Evolutionary conservation across 1,140 invertebrate species (phyloP).

Genomic region (Hyposmocoma kahamanoa): DNA sequence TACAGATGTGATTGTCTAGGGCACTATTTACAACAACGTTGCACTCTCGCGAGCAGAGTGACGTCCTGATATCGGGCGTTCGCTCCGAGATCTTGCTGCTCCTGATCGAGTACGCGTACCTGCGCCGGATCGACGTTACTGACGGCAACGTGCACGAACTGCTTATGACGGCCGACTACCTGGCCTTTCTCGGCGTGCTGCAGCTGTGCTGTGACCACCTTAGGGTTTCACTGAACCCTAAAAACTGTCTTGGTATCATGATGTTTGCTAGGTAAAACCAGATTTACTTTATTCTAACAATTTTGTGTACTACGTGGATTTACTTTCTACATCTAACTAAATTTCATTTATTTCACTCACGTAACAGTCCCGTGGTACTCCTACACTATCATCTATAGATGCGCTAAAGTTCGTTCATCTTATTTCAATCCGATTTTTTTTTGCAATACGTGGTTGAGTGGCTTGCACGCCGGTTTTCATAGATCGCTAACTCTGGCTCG

Average conservation of each 20-base stretch:
- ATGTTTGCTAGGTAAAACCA: slow-evolving; percentile 80
- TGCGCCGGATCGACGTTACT: slow-evolving; percentile 80
- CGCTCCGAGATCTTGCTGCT: slow-evolving; percentile 81
- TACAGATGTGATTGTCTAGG: no score
- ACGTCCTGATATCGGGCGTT: slow-evolving; percentile 85
- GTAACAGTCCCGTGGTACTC: no score
- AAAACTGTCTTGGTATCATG: slow-evolving; percentile 88
- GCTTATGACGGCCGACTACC: slow-evolving; percentile 84
- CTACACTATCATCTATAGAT: no score
- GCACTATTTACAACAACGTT: slow-evolving; percentile 89
- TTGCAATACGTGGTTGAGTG: no score
- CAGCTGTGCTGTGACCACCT: slow-evolving; percentile 86
- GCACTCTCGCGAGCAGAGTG: slow-evolving; percentile 78
- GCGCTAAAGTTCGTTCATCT: no score
- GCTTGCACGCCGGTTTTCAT: no score
- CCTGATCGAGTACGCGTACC: slow-evolving; percentile 88
- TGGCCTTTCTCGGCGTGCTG: slow-evolving; percentile 84
- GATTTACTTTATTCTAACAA: slow-evolving; percentile 2
- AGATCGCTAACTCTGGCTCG: no score
- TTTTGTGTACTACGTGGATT: no score
- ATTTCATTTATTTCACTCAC: no score
- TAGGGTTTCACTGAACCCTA: slow-evolving; percentile 75
- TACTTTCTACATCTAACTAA: no score
- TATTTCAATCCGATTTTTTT: no score
- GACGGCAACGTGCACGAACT: slow-evolving; percentile 85